Evolutionary conservation across 1,140 invertebrate genomes (phyloP).

Genomic region (Drosophila watanabei): DNA sequence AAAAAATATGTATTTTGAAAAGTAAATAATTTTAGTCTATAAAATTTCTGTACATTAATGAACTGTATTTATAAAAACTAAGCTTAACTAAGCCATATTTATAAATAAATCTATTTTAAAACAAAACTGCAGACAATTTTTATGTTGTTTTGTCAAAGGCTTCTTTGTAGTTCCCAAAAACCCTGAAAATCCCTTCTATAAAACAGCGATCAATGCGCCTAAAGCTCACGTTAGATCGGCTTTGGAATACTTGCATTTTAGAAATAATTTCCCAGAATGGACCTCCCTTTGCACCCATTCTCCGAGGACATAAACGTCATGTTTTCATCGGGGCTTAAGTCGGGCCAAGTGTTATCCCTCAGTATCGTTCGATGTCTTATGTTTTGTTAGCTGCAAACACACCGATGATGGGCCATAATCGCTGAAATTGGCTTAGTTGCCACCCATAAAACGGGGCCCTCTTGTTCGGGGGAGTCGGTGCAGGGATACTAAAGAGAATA

Average conservation of each 20-base stretch:
- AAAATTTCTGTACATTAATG: too few species aligned
- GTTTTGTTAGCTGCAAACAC: conserved; percentile 81
- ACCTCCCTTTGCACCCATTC: background rate
- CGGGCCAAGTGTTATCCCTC: conserved; percentile 46
- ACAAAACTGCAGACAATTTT: background rate
- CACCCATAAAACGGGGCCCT: conserved; percentile 59
- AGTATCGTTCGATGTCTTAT: conserved; percentile 45
- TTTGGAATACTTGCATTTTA: conserved; percentile 25
- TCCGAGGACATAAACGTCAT: conserved; percentile 57
- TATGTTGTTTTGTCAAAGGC: conserved; percentile 5
- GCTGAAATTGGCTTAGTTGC: conserved; percentile 77
- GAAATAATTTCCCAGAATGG: conserved; percentile 36
- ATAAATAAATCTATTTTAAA: background rate
- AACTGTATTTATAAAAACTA: too few species aligned
- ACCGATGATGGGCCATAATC: conserved; percentile 74
- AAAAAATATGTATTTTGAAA: too few species aligned
- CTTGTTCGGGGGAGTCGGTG: conserved; percentile 43
- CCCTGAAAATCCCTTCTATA: conserved; percentile 13
- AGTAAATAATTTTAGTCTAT: too few species aligned
- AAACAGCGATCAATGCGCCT: conserved; percentile 6
- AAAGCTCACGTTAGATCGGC: conserved; percentile 17
- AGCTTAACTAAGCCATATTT: too few species aligned
- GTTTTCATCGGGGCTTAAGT: conserved; percentile 59
- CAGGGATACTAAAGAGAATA: conserved; percentile 73
- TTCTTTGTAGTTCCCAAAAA: background rate